A percentile compares a stretch with the other conserved stretches of the same genome.
phyloP scores from a whole-genome alignment of 2,888 invertebrate genomes.

The Ormyrus pomaceus region DNA sequence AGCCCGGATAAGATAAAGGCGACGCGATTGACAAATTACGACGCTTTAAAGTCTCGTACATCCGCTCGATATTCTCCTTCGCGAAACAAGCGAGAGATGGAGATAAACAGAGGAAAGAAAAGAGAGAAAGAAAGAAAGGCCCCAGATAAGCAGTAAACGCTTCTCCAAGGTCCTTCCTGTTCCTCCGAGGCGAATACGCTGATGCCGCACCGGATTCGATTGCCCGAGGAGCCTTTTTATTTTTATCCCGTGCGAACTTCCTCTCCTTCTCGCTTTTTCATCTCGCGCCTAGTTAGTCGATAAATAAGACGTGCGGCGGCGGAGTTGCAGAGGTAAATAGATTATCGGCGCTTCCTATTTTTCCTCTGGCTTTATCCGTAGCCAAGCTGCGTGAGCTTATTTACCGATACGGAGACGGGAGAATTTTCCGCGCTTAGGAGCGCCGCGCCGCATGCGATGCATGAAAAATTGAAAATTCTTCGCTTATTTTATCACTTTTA shows the following conservation, averaged over 20 bases:
- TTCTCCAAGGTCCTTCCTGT: constrained; percentile 57
- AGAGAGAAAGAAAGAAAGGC: constrained; percentile 49
- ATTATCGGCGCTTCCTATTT: constrained; percentile 24
- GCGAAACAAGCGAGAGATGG: background rate
- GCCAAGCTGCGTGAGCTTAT: too few relatives aligned
- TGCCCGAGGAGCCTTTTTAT: constrained; percentile 59
- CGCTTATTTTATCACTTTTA: too few relatives aligned
- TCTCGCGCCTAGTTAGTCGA: constrained; percentile 45
- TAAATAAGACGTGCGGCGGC: constrained; percentile 37
- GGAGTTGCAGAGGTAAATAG: constrained; percentile 23
- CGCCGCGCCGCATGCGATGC: too few relatives aligned
- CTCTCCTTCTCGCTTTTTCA: constrained; percentile 24
- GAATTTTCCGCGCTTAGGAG: too few relatives aligned
- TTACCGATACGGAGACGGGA: too few relatives aligned
- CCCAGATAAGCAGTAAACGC: constrained; percentile 68
- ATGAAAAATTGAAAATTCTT: too few relatives aligned
- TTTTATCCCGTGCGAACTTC: constrained; percentile 40
- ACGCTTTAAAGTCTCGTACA: constrained; percentile 28
- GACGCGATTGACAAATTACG: constrained; percentile 43
- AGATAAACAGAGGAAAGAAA: constrained; percentile 5
- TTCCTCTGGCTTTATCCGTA: too few relatives aligned
- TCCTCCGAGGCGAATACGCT: constrained; percentile 62
- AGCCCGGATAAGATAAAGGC: too few relatives aligned
- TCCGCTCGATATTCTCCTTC: constrained; percentile 38
- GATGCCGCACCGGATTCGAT: constrained; percentile 66